These are phyloP conservation scores for Sarcophaga peregrina DNA, from an alignment of 1,140 invertebrate species.

Conservation along the genomic window DNA sequence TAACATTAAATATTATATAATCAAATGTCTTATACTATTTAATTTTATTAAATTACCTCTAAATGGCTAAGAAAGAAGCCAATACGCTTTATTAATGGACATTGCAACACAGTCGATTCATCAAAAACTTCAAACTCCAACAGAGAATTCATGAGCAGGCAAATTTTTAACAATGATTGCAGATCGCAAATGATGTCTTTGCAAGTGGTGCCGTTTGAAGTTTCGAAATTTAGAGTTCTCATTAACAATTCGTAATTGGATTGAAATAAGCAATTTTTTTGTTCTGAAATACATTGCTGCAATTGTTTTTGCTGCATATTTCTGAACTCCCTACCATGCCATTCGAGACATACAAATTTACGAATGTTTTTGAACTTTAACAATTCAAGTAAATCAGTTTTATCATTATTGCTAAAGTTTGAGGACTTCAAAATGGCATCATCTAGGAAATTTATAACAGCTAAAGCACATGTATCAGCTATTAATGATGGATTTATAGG, in stretches of 20 bases:
- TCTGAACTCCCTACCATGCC: slow-evolving; percentile 34
- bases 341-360: slow-evolving; percentile 52
- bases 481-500: slow-evolving; percentile 52
- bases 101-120: slow-evolving; percentile 46
- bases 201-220: slow-evolving; percentile 46
- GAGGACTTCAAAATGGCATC: slow-evolving; percentile 26
- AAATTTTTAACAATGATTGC: slow-evolving; percentile 49
- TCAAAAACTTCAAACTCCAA: slow-evolving; percentile 61
- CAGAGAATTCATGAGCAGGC: slow-evolving; percentile 54
- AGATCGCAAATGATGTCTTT: slow-evolving; percentile 51
- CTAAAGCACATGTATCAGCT: slow-evolving; percentile 58
- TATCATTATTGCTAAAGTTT: neutral
- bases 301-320: neutral
- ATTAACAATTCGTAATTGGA: slow-evolving; percentile 59
- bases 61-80: slow-evolving; percentile 59
- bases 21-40: neutral
- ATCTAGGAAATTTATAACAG: slow-evolving; percentile 62
- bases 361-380: slow-evolving; percentile 57
- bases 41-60: slow-evolving; percentile 33
- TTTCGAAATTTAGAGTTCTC: slow-evolving; percentile 53
- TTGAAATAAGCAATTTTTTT: slow-evolving; percentile 57
- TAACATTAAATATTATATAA: neutral
- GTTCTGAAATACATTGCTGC: neutral
- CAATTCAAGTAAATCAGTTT: slow-evolving; percentile 41
- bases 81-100: slow-evolving; percentile 59